A percentile compares a stretch with the other conserved stretches of the same genome.
Evolutionary conservation across 2,113 vertebrate genomes (phyloP).

Genomic region (Elachura formosa): DNA sequence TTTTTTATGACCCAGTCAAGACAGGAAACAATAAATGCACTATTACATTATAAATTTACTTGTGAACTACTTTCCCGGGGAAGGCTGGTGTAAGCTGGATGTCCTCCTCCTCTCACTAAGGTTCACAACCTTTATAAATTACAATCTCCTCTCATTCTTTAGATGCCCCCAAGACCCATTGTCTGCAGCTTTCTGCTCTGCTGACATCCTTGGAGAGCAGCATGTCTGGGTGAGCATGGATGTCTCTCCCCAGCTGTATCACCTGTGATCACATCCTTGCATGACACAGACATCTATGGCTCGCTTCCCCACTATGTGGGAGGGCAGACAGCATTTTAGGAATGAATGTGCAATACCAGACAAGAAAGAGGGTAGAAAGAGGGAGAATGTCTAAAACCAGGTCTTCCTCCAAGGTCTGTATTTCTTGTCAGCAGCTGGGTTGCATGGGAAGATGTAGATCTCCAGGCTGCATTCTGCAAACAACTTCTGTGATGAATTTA

Average conservation of each 20-base stretch:
- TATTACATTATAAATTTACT: background rate
- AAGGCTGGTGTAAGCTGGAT: background rate
- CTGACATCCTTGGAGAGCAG: background rate
- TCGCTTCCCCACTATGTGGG: background rate
- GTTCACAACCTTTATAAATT: background rate
- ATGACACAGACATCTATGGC: background rate
- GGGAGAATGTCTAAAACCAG: background rate
- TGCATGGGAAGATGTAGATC: background rate
- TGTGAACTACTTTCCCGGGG: background rate
- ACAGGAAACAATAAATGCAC: background rate
- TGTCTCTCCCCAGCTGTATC: background rate
- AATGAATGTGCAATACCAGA: background rate
- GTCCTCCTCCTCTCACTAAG: background rate
- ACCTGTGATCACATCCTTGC: background rate
- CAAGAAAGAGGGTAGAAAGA: background rate
- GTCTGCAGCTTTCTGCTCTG: background rate
- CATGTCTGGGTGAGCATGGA: background rate
- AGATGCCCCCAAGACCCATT: background rate
- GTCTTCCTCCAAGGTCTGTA: background rate
- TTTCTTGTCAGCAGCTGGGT: background rate
- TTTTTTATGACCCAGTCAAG: background rate
- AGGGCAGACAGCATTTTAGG: background rate
- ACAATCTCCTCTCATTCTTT: background rate
- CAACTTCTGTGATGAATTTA: background rate
- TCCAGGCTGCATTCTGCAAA: background rate